Base-by-base conservation (phyloP, 2,888 invertebrate species). In the Pinctada fucata region DNA sequence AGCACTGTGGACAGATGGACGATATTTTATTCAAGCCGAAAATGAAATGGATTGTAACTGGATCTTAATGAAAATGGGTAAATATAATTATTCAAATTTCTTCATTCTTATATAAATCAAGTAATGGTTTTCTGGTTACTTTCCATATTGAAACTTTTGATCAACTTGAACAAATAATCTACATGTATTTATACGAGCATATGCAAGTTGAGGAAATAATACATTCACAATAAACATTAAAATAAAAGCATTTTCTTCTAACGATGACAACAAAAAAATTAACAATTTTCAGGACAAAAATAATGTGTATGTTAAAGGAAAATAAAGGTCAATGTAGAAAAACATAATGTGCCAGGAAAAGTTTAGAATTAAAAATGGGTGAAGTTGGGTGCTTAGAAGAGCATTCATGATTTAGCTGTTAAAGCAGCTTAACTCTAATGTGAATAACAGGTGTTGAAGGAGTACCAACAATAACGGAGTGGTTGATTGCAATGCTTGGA, bases 1-100 rank as follows among this genome's bases (percentile, higher is more conserved):
- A 10, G 92, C 91, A 0, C 82, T 92, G 47, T 93, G 92, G 92
- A 91, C 92, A 4, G 92, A 93, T 79, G 92, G 92, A 2, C 86
- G 92, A 3, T 93, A 93, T 79, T 91, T 90, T 79, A 82, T 91
- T 47, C 91, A 92, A 75, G 92, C 92, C 0, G 92, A 92, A 66
- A 84, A 88, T 58, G 87, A 90, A 72, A 82, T 93, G 66, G 93
- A 92, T 78, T 93, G 92, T 83, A 89, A 91, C 84, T 93, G 93
- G 93, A 87, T 91, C 50, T 84, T 92, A 4, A 92, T 92, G 92
- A 89, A 89, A 79, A 70, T 77, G 70, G 84, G 90, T 88, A 71
- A 79, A 79, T 50, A 13, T 1, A 13, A 13, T 58, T 58, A 58
- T 58, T 58, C 0, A 1, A 58, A 58, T 58, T 6, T 58, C 13